Base-by-base conservation (phyloP, 2,113 vertebrate genomes). In the Myxocyprinus asiaticus region DNA sequence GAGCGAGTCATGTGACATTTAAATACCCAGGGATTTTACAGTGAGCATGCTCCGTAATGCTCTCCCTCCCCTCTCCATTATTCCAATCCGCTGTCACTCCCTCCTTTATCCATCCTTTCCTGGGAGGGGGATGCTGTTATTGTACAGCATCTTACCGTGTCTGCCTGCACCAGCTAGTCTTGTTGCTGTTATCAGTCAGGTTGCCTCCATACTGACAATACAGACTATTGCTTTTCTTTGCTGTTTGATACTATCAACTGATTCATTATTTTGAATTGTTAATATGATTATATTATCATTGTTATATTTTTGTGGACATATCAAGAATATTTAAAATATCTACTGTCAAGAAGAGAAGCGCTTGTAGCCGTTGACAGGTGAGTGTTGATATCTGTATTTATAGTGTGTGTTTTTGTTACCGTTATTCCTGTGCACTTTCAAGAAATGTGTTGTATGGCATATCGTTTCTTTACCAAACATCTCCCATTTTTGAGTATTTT, bases 1-100 rank as follows among this genome's bases (percentile, higher is more conserved):
- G 88, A 84, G 78, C 66, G 84, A 45, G 74, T 87, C 91, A 92
- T 81, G 90, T 93, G 91, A 92, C 74, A 63, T 64, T 80, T 70
- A 87, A 89, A 91, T 91, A 83, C 87, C 84, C 86, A 45, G 88
- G 86, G 88, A 90, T 92, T 90, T 92, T 86, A 33, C 86, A 82
- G 69, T 71, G 76, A 86, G 81, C 88, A 89, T 90, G 86, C 89
- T 87, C 89, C 43, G 80, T 71, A 43, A 3, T 22, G 9, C 68
- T 65, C 77, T 55, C 8, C 7, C 9, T 67, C 67, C 74, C 12
- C 59, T 64, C 22, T 62, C 7, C 4, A 1, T 66, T 56, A 15
- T 69, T 72, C 44, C n/a, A 6, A 8, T 61, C 8, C 12, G 63
- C 11, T 56, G 47, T 76, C 73, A 71, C 76, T 79, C 74, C 81